Base-by-base conservation (phyloP, 1,140 invertebrate species). In the Drosophila pachea region DNA sequence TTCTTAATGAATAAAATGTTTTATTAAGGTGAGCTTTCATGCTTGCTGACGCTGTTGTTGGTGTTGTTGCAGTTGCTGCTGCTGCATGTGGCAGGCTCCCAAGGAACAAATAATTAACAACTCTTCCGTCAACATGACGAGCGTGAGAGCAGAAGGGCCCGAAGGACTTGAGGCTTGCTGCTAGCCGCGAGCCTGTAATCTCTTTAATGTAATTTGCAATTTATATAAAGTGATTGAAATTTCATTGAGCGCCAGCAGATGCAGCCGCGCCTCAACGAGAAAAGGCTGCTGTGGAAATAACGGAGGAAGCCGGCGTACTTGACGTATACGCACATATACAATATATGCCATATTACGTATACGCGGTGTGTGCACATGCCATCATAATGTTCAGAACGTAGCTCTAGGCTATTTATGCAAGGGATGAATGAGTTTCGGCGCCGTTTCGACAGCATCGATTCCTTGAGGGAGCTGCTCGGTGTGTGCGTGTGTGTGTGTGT, bases 191-290 rank as follows among this genome's bases (percentile, higher is more conserved):
- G 66, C 69, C 63, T 59, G 63, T 86, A 84, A 84, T 84, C 81
- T 81, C 81, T 84, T 84, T 84, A 84, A 84, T 76, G 81, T 84
- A 84, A 86, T 86, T 84, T 84, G 81, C 81, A 84, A 86, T 84
- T 84, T 84, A 84, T 84, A 84, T 84, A 68, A 84, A 77, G 76
- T 82, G 86, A 84, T 84, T 76, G 81, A 81, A 81, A 70, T 81
- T 74, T 81, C 61, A 77, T 81, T 84, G 63, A 68, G 33, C 29
- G 36, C 11, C 49, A 31, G 35, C 14, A 33, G 36, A 31, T 45
- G 16, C 36, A 45, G 43, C 31, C n/a, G n/a, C n/a, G n/a, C n/a
- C n/a, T n/a, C n/a, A 48, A 9, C 29, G 16, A 9, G 11, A 31
- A 48, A 48, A 48, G 14, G n/a, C 22, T 53, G 42, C 35, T 52